A percentile compares a stretch with the other conserved stretches of the same genome.
Conservation (phyloP, 2,797 vertebrate genomes). For the Novumbra hubbsi region DNA sequence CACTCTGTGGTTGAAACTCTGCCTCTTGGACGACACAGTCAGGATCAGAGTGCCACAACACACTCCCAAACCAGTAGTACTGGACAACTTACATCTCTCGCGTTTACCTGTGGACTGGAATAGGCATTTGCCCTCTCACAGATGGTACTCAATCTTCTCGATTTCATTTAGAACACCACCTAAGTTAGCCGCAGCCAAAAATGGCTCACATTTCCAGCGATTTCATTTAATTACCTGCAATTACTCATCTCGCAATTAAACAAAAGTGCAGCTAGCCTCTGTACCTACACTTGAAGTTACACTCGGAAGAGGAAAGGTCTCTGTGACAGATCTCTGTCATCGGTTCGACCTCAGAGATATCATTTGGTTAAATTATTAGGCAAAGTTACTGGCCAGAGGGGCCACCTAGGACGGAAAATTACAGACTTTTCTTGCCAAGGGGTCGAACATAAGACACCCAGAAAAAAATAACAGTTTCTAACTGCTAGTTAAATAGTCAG, state of each 20-base stretch:
- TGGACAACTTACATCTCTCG: not conserved
- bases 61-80: not conserved
- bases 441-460: not conserved
- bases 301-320: constrained; percentile 29
- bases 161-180: constrained; percentile 53
- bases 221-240: constrained; percentile 82
- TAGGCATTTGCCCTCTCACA: constrained; percentile 40
- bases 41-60: constrained; percentile 4
- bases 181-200: constrained; percentile 26
- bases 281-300: constrained; percentile 66
- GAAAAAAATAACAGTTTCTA: not conserved
- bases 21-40: not conserved
- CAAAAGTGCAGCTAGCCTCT: constrained; percentile 62
- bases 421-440: not conserved
- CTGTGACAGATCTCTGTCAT: constrained; percentile 7
- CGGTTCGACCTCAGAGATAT: not conserved
- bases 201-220: constrained; percentile 76
- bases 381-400: not conserved
- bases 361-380: not conserved
- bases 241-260: constrained; percentile 80
- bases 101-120: too few species aligned
- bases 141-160: constrained; percentile 51
- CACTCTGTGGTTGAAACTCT: not conserved
- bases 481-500: not conserved
- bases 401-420: not conserved